Percentiles rank a stretch among this genome's conserved stretches.
phyloP scores from a whole-genome alignment of 2,113 vertebrate genomes.

The Brachypodius melanocephalos region DNA sequence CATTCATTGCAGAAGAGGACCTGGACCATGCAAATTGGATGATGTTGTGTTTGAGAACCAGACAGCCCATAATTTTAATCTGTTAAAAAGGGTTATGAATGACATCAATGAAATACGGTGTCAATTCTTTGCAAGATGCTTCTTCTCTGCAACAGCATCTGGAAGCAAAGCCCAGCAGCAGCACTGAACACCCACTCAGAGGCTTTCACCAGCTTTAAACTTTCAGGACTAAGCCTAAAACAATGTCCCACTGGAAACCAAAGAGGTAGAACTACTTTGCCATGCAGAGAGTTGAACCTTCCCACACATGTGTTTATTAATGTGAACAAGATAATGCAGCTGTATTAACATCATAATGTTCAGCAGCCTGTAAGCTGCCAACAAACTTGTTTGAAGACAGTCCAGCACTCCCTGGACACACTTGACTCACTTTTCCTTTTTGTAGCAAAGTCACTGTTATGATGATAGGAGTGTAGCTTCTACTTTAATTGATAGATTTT shows the following conservation, averaged over 20 bases:
- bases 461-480: not conserved
- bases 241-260: constrained; percentile 2
- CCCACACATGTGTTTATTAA: constrained; percentile 29
- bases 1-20: constrained; percentile 33
- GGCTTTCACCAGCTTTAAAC: constrained; percentile 7
- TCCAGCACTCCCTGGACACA: not conserved
- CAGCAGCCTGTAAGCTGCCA: not conserved
- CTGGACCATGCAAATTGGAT: constrained; percentile 57
- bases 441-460: not conserved
- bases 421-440: not conserved
- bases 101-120: constrained; percentile 33
- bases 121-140: constrained; percentile 2
- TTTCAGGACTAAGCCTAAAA: not conserved
- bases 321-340: constrained; percentile 18
- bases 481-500: not conserved
- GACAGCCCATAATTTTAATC: constrained; percentile 55
- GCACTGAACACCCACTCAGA: not conserved
- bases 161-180: not conserved
- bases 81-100: constrained; percentile 45
- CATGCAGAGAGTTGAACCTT: not conserved
- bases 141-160: constrained; percentile 11
- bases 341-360: constrained; percentile 13
- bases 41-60: constrained; percentile 51
- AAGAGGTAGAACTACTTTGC: constrained; percentile 14
- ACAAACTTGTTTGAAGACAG: constrained; percentile 23